Conservation (phyloP, 2,888 invertebrate species). For the Shargacucullia verbasci region DNA sequence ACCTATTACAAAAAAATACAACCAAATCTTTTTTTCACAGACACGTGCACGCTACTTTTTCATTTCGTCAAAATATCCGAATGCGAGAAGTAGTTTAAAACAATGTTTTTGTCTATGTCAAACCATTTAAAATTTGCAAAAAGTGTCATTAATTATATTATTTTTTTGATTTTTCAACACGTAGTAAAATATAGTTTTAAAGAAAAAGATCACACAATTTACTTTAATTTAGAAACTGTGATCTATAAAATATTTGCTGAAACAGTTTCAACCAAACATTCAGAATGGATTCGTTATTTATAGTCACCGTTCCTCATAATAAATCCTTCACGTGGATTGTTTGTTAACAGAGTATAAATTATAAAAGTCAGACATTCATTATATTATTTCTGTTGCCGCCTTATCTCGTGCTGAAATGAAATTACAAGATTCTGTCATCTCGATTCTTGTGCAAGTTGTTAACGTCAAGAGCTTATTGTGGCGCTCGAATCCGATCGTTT, state of each 20-base stretch:
- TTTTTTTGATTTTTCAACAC: slow-evolving; percentile 6
- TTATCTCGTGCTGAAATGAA: slow-evolving; percentile 10
- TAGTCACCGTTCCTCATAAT: background rate
- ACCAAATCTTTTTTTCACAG: slow-evolving; percentile 43
- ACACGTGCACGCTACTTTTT: slow-evolving; percentile 29
- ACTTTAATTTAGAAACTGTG: background rate
- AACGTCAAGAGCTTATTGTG: slow-evolving; percentile 12
- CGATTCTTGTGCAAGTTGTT: background rate
- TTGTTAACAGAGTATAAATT: slow-evolving; percentile 22
- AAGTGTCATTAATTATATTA: slow-evolving; percentile 10
- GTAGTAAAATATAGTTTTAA: background rate
- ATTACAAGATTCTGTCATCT: slow-evolving; percentile 17
- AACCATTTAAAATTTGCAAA: no score
- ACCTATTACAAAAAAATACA: slow-evolving; percentile 52
- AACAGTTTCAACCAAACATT: slow-evolving; percentile 9
- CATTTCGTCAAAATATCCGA: slow-evolving; percentile 15
- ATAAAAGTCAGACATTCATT: slow-evolving; percentile 16
- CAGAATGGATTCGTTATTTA: slow-evolving; percentile 9
- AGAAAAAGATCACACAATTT: background rate
- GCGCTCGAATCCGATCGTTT: background rate
- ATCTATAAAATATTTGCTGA: background rate
- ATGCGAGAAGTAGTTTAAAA: background rate
- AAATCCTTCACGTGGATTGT: slow-evolving; percentile 19
- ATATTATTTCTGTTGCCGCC: background rate
- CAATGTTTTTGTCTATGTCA: no score